These are phyloP conservation scores for Aporophyla lueneburgensis DNA, from an alignment of 2,888 invertebrate genomes.

Conservation along the genomic window DNA sequence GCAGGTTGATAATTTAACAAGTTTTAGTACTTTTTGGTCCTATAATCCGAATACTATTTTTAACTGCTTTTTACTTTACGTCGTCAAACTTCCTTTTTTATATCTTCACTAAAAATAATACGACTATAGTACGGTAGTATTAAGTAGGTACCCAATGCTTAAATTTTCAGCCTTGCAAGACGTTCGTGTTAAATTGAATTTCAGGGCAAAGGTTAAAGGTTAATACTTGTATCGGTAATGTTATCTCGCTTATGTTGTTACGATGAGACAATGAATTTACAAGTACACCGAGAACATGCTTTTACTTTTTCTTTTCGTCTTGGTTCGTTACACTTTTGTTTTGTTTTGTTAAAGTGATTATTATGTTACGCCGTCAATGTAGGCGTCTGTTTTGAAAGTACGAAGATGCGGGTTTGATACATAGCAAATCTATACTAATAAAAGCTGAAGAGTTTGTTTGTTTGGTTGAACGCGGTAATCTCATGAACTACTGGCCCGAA, in stretches of 20 bases:
- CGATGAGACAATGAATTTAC: conserved; percentile 26
- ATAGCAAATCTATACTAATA: no score
- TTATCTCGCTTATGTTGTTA: conserved; percentile 35
- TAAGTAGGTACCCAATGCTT: neutral
- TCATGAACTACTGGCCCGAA: no score
- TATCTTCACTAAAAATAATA: neutral
- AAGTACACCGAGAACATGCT: conserved; percentile 26
- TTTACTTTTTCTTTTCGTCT: conserved; percentile 15
- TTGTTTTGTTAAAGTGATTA: conserved; percentile 17
- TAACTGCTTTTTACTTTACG: no score
- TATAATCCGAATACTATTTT: neutral
- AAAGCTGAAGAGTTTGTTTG: no score
- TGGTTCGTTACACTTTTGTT: conserved; percentile 26
- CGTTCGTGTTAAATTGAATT: conserved; percentile 49
- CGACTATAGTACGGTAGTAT: neutral
- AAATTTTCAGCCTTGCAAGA: neutral
- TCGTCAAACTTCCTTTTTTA: neutral
- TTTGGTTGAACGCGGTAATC: no score
- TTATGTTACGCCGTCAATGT: neutral
- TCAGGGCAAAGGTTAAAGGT: conserved; percentile 48
- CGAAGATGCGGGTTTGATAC: neutral
- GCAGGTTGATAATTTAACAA: neutral
- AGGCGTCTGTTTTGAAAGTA: neutral
- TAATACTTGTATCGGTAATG: conserved; percentile 34
- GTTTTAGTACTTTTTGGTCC: neutral